Base-by-base conservation (phyloP, 2,113 vertebrate genomes). In the Coregonus clupeaformis region DNA sequence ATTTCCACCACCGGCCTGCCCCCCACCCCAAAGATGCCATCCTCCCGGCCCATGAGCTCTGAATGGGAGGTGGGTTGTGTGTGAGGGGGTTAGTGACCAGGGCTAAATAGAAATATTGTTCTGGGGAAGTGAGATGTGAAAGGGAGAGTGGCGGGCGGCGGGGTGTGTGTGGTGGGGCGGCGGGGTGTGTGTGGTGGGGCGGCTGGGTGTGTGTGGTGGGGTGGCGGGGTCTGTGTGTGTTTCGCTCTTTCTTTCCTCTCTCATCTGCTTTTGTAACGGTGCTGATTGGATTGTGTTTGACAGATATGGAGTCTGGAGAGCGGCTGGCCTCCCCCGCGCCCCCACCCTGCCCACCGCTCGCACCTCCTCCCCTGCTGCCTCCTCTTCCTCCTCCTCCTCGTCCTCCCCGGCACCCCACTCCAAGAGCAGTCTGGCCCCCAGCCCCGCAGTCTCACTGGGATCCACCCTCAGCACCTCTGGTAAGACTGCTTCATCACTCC, bases 291-390 rank as follows among this genome's bases (percentile, higher is more conserved):
- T 81, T 85, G 80, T 86, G 49, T 86, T 91, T 90, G 78, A 5
- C 30, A 96, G 95, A 91, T 87, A 96, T 96, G 95, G 95, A 96
- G 93, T 95, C 95, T 91, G 95, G 93, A 88, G 95, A 96, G 91
- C 86, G 94, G 87, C 90, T 96, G 90, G 86, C 91, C 36, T 89
- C 86, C 66, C 82, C 94, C 76, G 93, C 95, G 22, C 93, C 95
- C 69, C 96, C 70, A 92, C 90, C 90, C 95, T 96, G 82, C 94
- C 95, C 88, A 89, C 93, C 85, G 87, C 94, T 91, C 93, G 94
- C 88, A 88, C 93, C 86, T 93, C 94, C 20, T 94, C 96, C 81
- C 93, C 95, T 69, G 42, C 92, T 1, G 65, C 92, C 74, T 92
- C 84, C 55, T 86, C 49, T 2, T 42, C 92, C 67, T 92, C 94